Percentiles rank a stretch among this genome's conserved stretches.
These are phyloP conservation scores for Eucera pruinosa DNA, from an alignment of 2,888 invertebrate genomes.

Conservation along the genomic window DNA sequence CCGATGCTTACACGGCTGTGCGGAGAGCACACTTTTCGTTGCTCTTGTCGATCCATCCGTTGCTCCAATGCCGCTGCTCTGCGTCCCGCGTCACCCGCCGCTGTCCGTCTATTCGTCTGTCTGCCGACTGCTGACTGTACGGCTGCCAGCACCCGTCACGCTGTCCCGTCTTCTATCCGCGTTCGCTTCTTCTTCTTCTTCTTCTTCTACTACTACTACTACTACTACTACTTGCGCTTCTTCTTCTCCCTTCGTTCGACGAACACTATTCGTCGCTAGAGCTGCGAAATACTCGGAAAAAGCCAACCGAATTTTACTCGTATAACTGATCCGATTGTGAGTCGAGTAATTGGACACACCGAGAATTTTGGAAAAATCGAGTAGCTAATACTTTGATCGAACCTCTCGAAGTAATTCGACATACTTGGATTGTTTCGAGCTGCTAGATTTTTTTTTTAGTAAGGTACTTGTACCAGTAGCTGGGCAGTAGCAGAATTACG, in stretches of 20 bases:
- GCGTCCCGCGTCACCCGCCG: conserved; percentile 49
- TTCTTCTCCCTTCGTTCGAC: neutral
- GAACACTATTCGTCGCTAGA: neutral
- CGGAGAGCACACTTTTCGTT: conserved; percentile 43
- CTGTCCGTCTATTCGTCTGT: conserved; percentile 66
- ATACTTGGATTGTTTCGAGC: no score
- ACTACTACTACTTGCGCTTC: no score
- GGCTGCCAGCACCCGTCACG: conserved; percentile 84
- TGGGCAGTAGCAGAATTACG: no score
- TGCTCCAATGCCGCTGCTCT: neutral
- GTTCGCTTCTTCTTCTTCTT: conserved; percentile 11
- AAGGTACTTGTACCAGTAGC: no score
- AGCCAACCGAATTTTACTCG: no score
- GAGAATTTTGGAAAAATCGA: no score
- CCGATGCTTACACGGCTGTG: conserved; percentile 54
- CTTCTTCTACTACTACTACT: neutral
- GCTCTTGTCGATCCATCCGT: conserved; percentile 46
- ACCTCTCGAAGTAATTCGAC: no score
- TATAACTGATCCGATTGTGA: no score
- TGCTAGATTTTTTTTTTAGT: no score
- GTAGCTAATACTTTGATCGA: no score
- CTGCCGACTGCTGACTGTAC: conserved; percentile 73
- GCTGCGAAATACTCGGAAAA: no score
- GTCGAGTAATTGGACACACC: no score
- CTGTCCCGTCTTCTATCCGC: conserved; percentile 79